Base-by-base conservation (phyloP, 2,113 vertebrate species). In the Odontesthes bonariensis region DNA sequence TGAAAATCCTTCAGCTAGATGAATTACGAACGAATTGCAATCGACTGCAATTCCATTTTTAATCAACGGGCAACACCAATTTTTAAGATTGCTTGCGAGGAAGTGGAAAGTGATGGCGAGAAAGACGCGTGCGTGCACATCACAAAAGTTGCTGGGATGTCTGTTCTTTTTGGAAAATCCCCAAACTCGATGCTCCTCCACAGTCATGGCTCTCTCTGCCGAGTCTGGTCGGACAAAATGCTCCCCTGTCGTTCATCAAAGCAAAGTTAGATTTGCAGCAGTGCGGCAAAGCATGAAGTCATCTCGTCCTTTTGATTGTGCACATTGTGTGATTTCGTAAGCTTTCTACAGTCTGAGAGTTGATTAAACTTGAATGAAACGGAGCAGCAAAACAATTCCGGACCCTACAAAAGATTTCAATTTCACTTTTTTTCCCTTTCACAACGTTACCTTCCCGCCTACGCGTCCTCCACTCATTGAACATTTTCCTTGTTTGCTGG, bases 341-440 rank as follows among this genome's bases (percentile, higher is more conserved):
- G 69, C 27, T 14, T 32, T 38, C 67, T 57, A 12, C 69, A 20
- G 19, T 68, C 53, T 51, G 62, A 63, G 53, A 75, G 46, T 4
- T 0, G 32, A 83, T 85, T 83, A 83, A 78, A 78, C 60, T 73
- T 61, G 35, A 79, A 83, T 70, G 55, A 81, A 75, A 67, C 46
- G 10, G 10, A 38, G 35, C 35, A 38, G 35, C 35, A 8, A 57
- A 71, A 77, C 46, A 17, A n/a, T 49, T 27, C 20, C 12, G 0
- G 23, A 57, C 42, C 42, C 6, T 59, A 58, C 67, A 16, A 65
- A 69, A 19, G 47, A 51, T 56, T 40, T 59, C 42, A 51, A 32
- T 9, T 65, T 57, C 23, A 12, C 12, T 27, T 27, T 27, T 27
- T 27, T 27, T 27, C 27, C 27, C 32, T 20, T 20, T 51, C 23